phyloP scores from a whole-genome alignment of 2,113 vertebrate genomes.

The Todiramphus saurophagus region DNA sequence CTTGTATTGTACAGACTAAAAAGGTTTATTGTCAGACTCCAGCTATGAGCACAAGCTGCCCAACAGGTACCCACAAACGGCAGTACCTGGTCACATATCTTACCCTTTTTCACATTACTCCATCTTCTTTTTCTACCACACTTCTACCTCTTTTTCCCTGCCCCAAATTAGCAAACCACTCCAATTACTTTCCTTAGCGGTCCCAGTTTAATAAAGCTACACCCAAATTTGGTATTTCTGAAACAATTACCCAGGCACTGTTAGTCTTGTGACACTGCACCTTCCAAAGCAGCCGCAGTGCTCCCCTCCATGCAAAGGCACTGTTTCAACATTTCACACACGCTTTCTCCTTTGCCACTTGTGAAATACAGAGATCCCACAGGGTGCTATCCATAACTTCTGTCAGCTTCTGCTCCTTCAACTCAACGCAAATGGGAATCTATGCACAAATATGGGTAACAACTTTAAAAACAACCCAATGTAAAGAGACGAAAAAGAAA shows the following conservation, averaged over 20 bases:
- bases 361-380: neutral
- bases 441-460: neutral
- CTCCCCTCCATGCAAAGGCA: neutral
- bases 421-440: accelerated
- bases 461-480: neutral
- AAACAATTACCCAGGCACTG: neutral
- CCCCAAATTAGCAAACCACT: neutral
- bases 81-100: neutral
- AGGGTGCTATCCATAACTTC: neutral
- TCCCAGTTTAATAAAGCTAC: neutral
- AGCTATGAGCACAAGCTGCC: neutral
- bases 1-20: neutral
- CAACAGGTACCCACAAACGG: accelerated
- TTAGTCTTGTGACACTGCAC: neutral
- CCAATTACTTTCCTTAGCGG: neutral
- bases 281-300: neutral
- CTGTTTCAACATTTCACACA: neutral
- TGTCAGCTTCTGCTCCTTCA: neutral
- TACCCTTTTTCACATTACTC: neutral
- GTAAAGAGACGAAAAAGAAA: neutral
- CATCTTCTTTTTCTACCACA: neutral
- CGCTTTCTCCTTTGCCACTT: neutral
- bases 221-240: neutral
- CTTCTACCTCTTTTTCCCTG: neutral
- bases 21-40: neutral